Percentiles rank a stretch among this genome's conserved stretches.
Evolutionary conservation across 2,113 vertebrate genomes (phyloP).

Genomic region (Sciurus niger): DNA sequence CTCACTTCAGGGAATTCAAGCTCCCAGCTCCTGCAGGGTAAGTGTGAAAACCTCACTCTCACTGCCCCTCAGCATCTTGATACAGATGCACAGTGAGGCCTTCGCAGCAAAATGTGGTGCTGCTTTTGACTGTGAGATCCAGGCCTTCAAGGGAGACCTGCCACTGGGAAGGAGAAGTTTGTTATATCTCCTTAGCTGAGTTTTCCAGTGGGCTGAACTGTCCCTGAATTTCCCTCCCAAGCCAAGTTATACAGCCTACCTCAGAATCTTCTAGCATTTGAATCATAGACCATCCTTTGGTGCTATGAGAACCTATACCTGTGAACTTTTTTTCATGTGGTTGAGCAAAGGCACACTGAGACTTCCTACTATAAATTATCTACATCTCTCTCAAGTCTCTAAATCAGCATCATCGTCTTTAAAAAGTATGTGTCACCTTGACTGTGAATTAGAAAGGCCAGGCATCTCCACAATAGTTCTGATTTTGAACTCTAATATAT

Average conservation of each 20-base stretch:
- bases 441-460: neutral
- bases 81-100: neutral
- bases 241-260: neutral
- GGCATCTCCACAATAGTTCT: neutral
- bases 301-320: neutral
- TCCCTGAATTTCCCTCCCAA: neutral
- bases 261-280: conserved; percentile 20
- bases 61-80: neutral
- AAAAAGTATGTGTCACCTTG: neutral
- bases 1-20: neutral
- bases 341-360: neutral
- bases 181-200: neutral
- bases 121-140: neutral
- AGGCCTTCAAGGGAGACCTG: neutral
- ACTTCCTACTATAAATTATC: neutral
- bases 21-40: neutral
- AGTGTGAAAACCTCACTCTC: neutral
- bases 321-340: neutral
- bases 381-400: neutral
- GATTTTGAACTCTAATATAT: neutral
- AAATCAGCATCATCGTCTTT: neutral
- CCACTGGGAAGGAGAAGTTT: neutral
- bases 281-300: neutral
- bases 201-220: neutral
- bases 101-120: neutral